Evolutionary conservation across 2,113 vertebrate species (phyloP).

Genomic region (Gymnorhina tibicen): DNA sequence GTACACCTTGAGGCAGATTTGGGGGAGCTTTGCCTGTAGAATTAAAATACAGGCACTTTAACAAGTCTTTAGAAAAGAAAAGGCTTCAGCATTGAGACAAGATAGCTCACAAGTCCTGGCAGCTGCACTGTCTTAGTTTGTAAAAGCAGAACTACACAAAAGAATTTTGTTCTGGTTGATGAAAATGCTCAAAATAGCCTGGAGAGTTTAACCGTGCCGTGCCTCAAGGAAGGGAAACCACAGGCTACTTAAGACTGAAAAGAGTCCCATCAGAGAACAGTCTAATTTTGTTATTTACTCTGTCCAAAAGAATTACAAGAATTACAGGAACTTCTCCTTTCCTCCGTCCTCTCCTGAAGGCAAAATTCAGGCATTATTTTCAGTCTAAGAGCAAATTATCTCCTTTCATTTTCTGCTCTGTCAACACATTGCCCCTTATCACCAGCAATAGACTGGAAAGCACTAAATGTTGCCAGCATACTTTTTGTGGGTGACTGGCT

Average conservation of each 20-base stretch:
- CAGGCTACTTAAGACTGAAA: background rate
- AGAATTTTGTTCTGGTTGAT: background rate
- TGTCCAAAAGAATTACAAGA: background rate
- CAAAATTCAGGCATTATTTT: background rate
- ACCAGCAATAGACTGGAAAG: background rate
- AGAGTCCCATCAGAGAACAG: background rate
- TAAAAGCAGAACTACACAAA: background rate
- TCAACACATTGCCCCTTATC: background rate
- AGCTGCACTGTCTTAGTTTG: background rate
- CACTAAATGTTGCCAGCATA: background rate
- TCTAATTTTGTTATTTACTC: background rate
- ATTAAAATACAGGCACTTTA: conserved; percentile 34
- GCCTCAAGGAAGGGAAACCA: background rate
- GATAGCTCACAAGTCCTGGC: background rate
- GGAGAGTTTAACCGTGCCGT: background rate
- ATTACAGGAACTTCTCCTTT: background rate
- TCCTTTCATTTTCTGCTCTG: background rate
- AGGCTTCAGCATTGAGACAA: background rate
- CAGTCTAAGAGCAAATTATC: background rate
- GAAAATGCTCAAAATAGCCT: background rate
- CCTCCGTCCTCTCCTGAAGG: background rate
- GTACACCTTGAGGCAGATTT: conserved; percentile 90
- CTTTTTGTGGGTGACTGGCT: background rate
- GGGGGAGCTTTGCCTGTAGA: conserved; percentile 91
- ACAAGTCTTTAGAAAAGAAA: background rate